phyloP scores from a whole-genome alignment of 2,797 vertebrate species.

The Scolopax rusticola region DNA sequence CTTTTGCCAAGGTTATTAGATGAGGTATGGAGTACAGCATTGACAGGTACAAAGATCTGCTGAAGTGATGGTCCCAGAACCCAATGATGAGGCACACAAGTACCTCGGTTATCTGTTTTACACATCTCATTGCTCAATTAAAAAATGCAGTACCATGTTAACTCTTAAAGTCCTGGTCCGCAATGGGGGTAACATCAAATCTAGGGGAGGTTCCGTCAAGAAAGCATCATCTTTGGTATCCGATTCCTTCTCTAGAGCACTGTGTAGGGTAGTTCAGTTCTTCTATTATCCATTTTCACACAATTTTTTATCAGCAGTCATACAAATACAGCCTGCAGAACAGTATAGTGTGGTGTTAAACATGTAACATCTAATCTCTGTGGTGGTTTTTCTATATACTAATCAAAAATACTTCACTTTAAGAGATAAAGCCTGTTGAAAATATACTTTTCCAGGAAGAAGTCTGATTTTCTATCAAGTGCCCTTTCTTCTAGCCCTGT shows the following conservation, averaged over 20 bases:
- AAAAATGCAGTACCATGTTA: neutral
- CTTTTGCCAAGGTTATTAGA: neutral
- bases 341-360: neutral
- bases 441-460: neutral
- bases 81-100: neutral
- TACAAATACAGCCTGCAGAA: neutral
- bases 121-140: neutral
- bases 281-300: neutral
- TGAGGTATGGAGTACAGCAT: rapidly evolving
- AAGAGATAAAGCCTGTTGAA: neutral
- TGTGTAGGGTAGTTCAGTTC: neutral
- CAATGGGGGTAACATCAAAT: neutral
- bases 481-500: neutral
- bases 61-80: neutral
- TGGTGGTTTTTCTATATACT: neutral
- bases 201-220: neutral
- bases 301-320: neutral
- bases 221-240: neutral
- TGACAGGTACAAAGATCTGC: neutral
- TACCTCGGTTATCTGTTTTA: too few relatives aligned
- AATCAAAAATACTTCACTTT: neutral
- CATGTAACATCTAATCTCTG: neutral
- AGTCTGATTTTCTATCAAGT: neutral
- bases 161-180: neutral
- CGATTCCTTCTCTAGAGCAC: neutral